Evolutionary conservation across 2,113 vertebrate species (phyloP).

Genomic region (Panthera leo): DNA sequence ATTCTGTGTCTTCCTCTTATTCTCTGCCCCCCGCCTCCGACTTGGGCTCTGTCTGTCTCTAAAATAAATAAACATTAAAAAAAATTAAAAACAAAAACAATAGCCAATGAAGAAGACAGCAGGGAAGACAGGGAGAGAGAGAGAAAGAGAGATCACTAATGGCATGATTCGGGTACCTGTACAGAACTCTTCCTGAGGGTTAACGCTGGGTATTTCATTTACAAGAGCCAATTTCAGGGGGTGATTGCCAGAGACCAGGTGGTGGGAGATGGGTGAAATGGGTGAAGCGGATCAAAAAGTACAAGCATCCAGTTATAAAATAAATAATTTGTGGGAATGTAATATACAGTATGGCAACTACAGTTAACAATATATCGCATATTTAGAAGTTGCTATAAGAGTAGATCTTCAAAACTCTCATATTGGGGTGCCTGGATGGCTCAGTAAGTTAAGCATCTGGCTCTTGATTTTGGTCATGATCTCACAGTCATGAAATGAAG

Average conservation of each 20-base stretch:
- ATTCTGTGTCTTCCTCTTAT: too few relatives aligned
- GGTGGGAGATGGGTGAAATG: not conserved
- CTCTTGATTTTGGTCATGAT: too few relatives aligned
- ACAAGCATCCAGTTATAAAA: not conserved
- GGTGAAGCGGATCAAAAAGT: not conserved
- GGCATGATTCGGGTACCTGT: not conserved
- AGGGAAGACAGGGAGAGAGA: not conserved
- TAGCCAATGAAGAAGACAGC: not conserved
- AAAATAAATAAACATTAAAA: too few relatives aligned
- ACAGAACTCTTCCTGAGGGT: not conserved
- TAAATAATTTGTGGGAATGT: not conserved
- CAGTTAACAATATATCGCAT: not conserved
- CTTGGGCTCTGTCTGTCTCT: too few relatives aligned
- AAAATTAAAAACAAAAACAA: not conserved
- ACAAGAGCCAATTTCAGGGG: not conserved
- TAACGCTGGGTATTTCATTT: not conserved
- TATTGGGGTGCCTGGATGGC: too few relatives aligned
- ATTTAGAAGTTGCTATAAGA: not conserved
- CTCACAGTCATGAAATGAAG: too few relatives aligned
- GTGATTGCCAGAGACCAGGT: not conserved
- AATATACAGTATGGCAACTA: not conserved
- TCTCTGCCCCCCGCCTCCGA: fast-evolving
- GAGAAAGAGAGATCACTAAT: not conserved
- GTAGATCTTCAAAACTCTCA: not conserved
- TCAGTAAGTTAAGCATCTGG: too few relatives aligned